Conservation (phyloP, 1,140 invertebrate species). For the Streblospio benedicti region DNA sequence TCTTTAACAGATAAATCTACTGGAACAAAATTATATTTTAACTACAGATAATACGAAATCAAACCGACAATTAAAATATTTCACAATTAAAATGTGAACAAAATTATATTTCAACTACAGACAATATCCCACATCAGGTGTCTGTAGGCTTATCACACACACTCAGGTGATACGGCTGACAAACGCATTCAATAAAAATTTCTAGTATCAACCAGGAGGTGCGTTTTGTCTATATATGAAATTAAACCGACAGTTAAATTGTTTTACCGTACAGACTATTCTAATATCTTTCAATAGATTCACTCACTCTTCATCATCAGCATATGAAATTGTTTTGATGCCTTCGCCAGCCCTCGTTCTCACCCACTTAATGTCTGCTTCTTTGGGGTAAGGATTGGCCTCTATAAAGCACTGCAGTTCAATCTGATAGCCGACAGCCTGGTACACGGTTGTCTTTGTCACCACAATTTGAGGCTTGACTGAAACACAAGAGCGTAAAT, state of each 20-base stretch:
- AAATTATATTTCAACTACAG: too few relatives aligned
- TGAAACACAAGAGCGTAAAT: background rate
- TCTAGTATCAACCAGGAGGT: background rate
- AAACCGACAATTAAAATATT: background rate
- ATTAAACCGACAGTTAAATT: background rate
- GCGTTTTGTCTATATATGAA: background rate
- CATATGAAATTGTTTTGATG: conserved; percentile 1
- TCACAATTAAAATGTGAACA: too few relatives aligned
- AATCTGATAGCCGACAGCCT: conserved; percentile 8
- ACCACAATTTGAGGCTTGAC: conserved; percentile 9
- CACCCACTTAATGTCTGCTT: conserved; percentile 4
- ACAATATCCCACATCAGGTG: too few relatives aligned
- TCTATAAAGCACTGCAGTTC: conserved; percentile 15
- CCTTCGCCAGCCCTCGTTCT: too few relatives aligned
- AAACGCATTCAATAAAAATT: background rate
- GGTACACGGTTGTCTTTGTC: background rate
- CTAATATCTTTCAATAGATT: background rate
- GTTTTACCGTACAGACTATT: background rate
- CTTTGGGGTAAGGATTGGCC: conserved; percentile 8
- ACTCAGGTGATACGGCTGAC: background rate
- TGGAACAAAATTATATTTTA: too few relatives aligned
- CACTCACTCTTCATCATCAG: background rate
- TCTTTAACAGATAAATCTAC: too few relatives aligned
- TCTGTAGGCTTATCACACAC: too few relatives aligned
- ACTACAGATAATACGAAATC: too few relatives aligned